Evolutionary conservation across 2,888 invertebrate species (phyloP), one percentile per base, ranked within the genome.

Genomic region (Hetaerina titia): DNA sequence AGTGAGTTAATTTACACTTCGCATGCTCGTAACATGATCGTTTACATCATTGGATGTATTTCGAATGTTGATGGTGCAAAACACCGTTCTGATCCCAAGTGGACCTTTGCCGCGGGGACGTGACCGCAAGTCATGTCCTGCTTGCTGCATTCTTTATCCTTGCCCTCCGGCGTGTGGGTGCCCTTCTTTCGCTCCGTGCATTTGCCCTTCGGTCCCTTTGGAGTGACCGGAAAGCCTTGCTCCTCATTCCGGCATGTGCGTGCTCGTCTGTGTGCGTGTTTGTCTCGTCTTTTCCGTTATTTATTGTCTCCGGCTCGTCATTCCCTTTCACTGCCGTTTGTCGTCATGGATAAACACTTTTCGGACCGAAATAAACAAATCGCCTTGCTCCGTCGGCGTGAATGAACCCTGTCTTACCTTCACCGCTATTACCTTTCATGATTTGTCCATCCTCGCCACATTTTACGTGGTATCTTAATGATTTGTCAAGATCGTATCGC

Each of bases 401-500:
- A 89, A 89, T 89, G n/a, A 89, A 89, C n/a, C 56, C 57, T 2
- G 11, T 13, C 22, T 6, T n/a, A 7, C 22, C 58, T 57, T 25
- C 9, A 13, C 45, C 89, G 45, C 17, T 88, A 25, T 22, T 58
- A n/a, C 17, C 22, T n/a, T 6, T n/a, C n/a, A 19, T n/a, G 22
- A 4, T 89, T n/a, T 58, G 57, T 89, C 88, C 45, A 6, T 89
- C 88, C 88, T 58, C 89, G 58, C 89, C 58, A 89, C 89, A 57
- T 58, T 58, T 57, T 17, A 13, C 58, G 9, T 57, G 89, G n/a
- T 89, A 89, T 89, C 89, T 89, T 89, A 89, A 89, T 89, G 89
- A 89, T 89, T 89, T 89, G 89, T 57, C 89, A 89, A 89, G 89
- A 89, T 57, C 57, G 89, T 89, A 89, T 89, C 89, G 58, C 89